Conservation (phyloP, 1,140 invertebrate genomes). For the Nomia melanderi region DNA sequence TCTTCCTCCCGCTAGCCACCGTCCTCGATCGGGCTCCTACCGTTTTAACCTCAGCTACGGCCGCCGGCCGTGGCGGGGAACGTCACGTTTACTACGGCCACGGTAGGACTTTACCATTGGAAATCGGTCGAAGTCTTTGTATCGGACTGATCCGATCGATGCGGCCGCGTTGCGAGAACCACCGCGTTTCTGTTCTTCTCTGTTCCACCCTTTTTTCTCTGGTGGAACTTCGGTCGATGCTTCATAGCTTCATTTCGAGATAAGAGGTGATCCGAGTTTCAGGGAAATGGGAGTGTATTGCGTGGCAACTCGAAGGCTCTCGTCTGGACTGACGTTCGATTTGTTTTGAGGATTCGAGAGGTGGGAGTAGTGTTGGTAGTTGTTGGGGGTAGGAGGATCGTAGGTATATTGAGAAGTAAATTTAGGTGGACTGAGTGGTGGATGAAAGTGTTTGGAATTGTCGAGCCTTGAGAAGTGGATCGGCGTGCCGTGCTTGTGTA, state of each 20-base stretch:
- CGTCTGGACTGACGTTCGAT: no score
- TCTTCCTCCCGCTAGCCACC: no score
- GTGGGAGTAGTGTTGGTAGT: no score
- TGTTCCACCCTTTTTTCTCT: neutral
- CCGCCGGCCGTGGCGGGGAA: conserved; percentile 27
- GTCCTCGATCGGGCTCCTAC: conserved; percentile 30
- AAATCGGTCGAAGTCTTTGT: conserved; percentile 42
- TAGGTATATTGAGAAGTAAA: no score
- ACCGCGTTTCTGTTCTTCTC: conserved; percentile 9
- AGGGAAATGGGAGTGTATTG: neutral
- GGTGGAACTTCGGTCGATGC: no score
- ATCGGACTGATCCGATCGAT: conserved; percentile 45
- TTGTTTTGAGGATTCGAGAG: no score
- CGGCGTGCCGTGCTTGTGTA: no score
- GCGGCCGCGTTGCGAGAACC: conserved; percentile 38
- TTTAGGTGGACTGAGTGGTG: no score
- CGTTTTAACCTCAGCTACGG: conserved; percentile 34
- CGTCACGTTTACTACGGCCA: conserved; percentile 47
- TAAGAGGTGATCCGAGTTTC: neutral
- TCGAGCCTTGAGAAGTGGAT: no score
- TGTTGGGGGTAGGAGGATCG: no score
- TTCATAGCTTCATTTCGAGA: conserved; percentile 7
- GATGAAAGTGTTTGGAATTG: no score
- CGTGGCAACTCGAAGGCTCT: no score
- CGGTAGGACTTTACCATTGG: conserved; percentile 41